A percentile compares a stretch with the other conserved stretches of the same genome.
Conservation (phyloP, 2,797 vertebrate species). For the Pseudochromis fuscus region DNA sequence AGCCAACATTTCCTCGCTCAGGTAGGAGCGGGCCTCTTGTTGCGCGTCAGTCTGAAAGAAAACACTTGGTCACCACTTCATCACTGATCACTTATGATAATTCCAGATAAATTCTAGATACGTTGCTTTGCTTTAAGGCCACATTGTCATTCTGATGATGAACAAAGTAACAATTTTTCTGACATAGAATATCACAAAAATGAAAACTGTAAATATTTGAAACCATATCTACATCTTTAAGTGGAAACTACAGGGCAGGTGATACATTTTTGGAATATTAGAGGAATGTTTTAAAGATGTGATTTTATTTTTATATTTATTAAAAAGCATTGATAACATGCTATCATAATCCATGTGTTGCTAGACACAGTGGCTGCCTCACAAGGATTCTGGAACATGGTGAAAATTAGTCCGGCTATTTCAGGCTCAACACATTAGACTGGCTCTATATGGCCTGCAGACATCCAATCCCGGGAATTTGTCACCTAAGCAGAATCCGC, state of each 20-base stretch:
- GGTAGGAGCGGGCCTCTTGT: slow-evolving; percentile 95
- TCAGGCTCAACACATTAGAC: slow-evolving; percentile 78
- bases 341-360: not conserved
- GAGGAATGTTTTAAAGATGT: no score
- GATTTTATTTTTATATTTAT: no score
- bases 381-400: slow-evolving; percentile 34
- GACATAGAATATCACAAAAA: no score
- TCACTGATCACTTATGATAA: slow-evolving; percentile 2
- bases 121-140: accelerated
- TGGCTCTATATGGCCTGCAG: slow-evolving; percentile 80
- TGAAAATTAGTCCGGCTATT: slow-evolving; percentile 78
- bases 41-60: slow-evolving; percentile 94
- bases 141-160: no score
- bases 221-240: not conserved
- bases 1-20: slow-evolving; percentile 98
- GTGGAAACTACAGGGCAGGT: not conserved
- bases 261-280: not conserved
- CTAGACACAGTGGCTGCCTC: not conserved
- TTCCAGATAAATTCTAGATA: not conserved
- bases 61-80: slow-evolving; percentile 44
- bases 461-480: slow-evolving; percentile 85
- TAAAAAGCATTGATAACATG: slow-evolving; percentile 3
- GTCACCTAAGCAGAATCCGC: slow-evolving; percentile 77
- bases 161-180: no score
- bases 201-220: not conserved